These are phyloP conservation scores for Brachionus rubens DNA, from an alignment of 1,140 invertebrate species.

Conservation along the genomic window DNA sequence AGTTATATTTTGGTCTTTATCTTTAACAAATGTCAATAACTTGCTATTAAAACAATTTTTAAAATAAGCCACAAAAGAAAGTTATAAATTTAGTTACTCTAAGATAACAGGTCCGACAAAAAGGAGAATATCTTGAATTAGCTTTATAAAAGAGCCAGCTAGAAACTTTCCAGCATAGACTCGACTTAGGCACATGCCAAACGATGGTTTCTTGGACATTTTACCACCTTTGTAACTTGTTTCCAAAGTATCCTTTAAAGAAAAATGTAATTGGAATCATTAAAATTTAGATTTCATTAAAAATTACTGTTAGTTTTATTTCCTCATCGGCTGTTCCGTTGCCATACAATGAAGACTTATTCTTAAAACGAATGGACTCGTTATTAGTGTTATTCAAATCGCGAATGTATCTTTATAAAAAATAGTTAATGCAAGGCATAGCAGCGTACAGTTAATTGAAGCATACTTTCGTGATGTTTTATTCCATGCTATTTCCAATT, in stretches of 20 bases:
- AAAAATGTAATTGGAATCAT: neutral
- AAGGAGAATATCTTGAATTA: constrained; percentile 40
- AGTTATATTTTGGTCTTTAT: constrained; percentile 59
- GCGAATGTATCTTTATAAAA: constrained; percentile 6
- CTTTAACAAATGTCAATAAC: constrained; percentile 36
- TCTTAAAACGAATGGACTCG: neutral
- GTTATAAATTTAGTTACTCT: neutral
- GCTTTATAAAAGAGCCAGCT: constrained; percentile 45
- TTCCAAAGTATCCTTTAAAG: neutral
- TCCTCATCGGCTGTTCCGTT: constrained; percentile 19
- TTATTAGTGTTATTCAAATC: neutral
- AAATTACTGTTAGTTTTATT: constrained; percentile 35
- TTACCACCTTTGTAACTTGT: neutral
- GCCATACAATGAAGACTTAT: neutral
- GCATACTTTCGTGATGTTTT: constrained; percentile 6
- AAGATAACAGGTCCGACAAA: constrained; percentile 39
- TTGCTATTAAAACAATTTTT: neutral
- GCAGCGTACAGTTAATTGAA: too few species aligned
- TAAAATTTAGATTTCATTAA: neutral
- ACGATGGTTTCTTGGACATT: constrained; percentile 33
- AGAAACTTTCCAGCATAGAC: constrained; percentile 43
- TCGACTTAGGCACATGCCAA: neutral
- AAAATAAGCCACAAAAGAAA: neutral
- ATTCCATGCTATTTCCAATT: constrained; percentile 40
- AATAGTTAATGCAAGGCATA: too few species aligned